Percentiles rank a stretch among this genome's conserved stretches.
Conservation (phyloP, 2,888 invertebrate species). For the Pachycephus smyrnensis region DNA sequence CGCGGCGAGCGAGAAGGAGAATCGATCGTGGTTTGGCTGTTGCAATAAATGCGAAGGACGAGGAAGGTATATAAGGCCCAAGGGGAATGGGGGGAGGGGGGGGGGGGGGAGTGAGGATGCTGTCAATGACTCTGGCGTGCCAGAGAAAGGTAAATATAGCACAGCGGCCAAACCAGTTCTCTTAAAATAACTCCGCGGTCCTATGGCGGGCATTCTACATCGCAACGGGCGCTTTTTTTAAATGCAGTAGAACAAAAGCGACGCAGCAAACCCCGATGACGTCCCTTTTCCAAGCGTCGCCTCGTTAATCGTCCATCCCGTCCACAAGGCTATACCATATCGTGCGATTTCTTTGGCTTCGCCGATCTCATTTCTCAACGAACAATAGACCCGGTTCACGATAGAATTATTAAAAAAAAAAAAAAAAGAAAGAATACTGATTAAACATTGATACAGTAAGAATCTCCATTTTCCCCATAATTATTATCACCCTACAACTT, state of each 20-base stretch:
- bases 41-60: slow-evolving; percentile 28
- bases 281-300: neutral
- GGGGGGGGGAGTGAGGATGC: slow-evolving; percentile 29
- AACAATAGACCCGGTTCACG: neutral
- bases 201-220: slow-evolving; percentile 52
- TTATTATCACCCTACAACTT: neutral
- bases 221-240: slow-evolving; percentile 47
- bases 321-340: neutral
- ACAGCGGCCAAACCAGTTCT: slow-evolving; percentile 60
- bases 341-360: neutral
- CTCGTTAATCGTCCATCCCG: neutral
- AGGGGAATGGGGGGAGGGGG: neutral
- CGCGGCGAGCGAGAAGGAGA: neutral
- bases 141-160: slow-evolving; percentile 62
- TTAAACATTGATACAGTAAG: neutral
- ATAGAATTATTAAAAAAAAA: neutral
- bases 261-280: slow-evolving; percentile 7
- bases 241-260: slow-evolving; percentile 32
- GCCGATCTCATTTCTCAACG: neutral
- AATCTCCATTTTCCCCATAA: neutral
- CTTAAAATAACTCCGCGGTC: slow-evolving; percentile 61
- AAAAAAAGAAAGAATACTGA: neutral
- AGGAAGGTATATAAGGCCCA: slow-evolving; percentile 26
- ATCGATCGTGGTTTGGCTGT: neutral
- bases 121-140: slow-evolving; percentile 57